Base-by-base conservation (phyloP, 2,888 invertebrate genomes). In the Gari tellinella region DNA sequence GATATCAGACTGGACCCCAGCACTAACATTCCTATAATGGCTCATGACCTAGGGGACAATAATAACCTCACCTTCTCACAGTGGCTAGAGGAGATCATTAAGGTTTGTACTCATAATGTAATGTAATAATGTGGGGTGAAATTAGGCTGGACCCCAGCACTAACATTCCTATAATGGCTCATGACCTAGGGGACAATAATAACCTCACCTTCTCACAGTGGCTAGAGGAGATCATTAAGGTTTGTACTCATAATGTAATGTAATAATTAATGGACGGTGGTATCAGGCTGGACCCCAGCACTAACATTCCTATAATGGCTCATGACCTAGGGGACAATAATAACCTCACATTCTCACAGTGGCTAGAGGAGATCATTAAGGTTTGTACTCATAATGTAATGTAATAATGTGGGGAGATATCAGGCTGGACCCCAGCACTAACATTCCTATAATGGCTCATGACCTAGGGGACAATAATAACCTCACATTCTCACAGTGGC, bases 151-250 rank as follows among this genome's bases (percentile, higher is more conserved):
- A n/a, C n/a, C n/a, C n/a, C n/a, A n/a, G n/a, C n/a, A 92, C 93
- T 10, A 85, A 94, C 10, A 88, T 93, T n/a, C 97, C 97, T 0
- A 94, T 97, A 52, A 97, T 79, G 78, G 73, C 67, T 5, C 78
- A 79, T 56, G 61, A 97, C 97, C 96, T 97, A 0, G 92, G 92
- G 0, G 94, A 89, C 1, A 92, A 91, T 10, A 97, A 97, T 0
- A 96, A 97, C 92, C 93, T 97, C 41, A 94, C 95, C 1, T 93
- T 97, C 21, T 93, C 94, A 0, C 93, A 94, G 26, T 97, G 97
- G 92, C 91, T 97, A 8, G 90, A 92, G 2, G 92, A 92, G 1
- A 94, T 95, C 14, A 85, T 87, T 5, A 74, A 79, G 72, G 94
- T 2, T 94, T 14, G 7, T n/a, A 12, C 40, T 40, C 14, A 40